phyloP scores from a whole-genome alignment of 1,140 invertebrate species.

The Saccostrea glomerata region DNA sequence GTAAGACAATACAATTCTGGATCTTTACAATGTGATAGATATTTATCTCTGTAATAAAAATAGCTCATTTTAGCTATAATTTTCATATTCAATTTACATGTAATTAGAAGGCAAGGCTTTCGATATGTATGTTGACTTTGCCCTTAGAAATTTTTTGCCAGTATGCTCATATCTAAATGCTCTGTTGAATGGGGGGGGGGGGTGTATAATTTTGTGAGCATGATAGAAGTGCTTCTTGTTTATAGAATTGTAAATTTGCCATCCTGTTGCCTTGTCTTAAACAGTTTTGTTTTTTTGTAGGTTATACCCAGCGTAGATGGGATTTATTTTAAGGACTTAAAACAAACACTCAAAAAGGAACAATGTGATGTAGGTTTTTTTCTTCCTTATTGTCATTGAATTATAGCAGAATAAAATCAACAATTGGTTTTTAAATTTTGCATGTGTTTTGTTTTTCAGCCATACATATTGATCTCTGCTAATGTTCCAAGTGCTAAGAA shows the following conservation, averaged over 20 bases:
- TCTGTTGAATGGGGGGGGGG: too few species aligned
- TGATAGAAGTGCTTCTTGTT: not conserved
- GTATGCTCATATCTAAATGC: too few species aligned
- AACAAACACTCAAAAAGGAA: conserved; percentile 98
- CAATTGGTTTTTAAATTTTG: not conserved
- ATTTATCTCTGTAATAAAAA: too few species aligned
- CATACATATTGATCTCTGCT: conserved; percentile 96
- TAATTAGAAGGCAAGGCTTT: too few species aligned
- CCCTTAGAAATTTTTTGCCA: too few species aligned
- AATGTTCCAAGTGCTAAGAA: conserved; percentile 99
- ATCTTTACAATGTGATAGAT: not conserved
- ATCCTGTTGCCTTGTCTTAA: not conserved
- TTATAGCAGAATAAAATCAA: not conserved
- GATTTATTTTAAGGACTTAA: conserved; percentile 99
- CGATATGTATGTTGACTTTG: too few species aligned
- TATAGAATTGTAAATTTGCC: not conserved
- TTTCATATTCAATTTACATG: too few species aligned
- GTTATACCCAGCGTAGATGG: conserved; percentile 97
- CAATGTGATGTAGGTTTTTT: conserved; percentile 91
- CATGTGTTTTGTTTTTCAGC: conserved; percentile 73
- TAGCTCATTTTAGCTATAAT: too few species aligned
- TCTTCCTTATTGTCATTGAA: not conserved
- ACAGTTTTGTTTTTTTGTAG: conserved; percentile 78
- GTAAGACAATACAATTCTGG: conserved; percentile 80
- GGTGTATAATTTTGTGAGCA: too few species aligned